These are phyloP conservation scores for Oscheius sp. DNA, from an alignment of 2,888 invertebrate species.

Conservation along the genomic window DNA sequence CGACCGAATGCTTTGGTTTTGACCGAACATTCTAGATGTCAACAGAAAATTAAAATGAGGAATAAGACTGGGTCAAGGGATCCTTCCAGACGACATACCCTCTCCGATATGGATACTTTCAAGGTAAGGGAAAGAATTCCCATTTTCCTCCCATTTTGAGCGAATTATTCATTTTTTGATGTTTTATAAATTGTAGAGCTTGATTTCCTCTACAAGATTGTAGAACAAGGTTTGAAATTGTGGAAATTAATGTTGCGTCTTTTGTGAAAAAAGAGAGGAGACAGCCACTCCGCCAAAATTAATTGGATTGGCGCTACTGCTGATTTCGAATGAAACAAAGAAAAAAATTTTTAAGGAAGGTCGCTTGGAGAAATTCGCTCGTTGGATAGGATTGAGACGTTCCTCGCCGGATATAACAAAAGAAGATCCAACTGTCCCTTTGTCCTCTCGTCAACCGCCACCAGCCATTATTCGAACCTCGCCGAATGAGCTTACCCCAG, in stretches of 20 bases:
- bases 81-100: constrained; percentile 57
- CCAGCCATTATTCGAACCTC: constrained; percentile 55
- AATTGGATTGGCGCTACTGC: no score
- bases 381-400: constrained; percentile 52
- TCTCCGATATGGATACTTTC: constrained; percentile 57
- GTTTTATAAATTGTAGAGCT: no score
- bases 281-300: no score
- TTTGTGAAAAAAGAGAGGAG: no score
- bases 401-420: constrained; percentile 48
- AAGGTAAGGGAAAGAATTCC: no score
- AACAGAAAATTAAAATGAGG: constrained; percentile 61
- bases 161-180: no score
- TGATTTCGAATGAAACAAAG: no score
- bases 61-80: constrained; percentile 39
- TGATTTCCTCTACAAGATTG: no score
- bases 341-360: constrained; percentile 41
- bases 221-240: no score
- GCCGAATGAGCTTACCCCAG: constrained; percentile 57
- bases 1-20: constrained; percentile 21
- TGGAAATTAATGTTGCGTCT: no score
- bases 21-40: constrained; percentile 35
- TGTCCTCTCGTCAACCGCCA: constrained; percentile 22
- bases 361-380: constrained; percentile 47
- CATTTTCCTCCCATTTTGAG: no score
- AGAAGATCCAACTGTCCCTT: constrained; percentile 32